Conservation (phyloP, 1,140 invertebrate genomes). For the Whitmania pigra region DNA sequence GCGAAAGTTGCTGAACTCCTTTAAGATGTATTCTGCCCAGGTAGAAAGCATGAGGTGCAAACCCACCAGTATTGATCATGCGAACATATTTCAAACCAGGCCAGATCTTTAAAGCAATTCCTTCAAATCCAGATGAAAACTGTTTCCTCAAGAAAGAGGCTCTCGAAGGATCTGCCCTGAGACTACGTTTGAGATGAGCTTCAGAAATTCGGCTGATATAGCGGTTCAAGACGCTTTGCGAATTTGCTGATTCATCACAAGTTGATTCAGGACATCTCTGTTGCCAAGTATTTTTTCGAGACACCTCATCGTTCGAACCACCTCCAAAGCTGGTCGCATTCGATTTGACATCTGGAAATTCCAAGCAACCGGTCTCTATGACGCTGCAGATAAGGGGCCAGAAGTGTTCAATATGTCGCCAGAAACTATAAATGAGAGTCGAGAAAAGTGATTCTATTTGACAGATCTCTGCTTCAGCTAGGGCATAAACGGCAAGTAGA, state of each 20-base stretch:
- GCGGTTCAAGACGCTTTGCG: no score
- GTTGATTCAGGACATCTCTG: no score
- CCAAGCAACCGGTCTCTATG: constrained; percentile 8
- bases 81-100: constrained; percentile 18
- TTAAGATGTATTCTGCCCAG: constrained; percentile 14
- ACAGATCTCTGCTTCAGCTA: constrained; percentile 18
- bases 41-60: constrained; percentile 15
- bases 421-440: constrained; percentile 22
- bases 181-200: background rate
- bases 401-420: constrained; percentile 13
- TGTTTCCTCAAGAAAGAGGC: constrained; percentile 14
- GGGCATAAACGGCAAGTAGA: constrained; percentile 18
- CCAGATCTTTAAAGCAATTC: constrained; percentile 17
- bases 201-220: no score
- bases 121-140: constrained; percentile 12
- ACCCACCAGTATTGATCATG: constrained; percentile 20
- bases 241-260: no score
- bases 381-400: constrained; percentile 11
- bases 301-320: no score
- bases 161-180: constrained; percentile 9
- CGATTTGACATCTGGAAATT: background rate
- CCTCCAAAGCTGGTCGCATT: background rate
- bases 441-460: constrained; percentile 24
- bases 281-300: no score
- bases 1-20: constrained; percentile 20